Evolutionary conservation across 2,113 vertebrate species (phyloP), one percentile per base, ranked within the genome.

Genomic region (Peromyscus leucopus): DNA sequence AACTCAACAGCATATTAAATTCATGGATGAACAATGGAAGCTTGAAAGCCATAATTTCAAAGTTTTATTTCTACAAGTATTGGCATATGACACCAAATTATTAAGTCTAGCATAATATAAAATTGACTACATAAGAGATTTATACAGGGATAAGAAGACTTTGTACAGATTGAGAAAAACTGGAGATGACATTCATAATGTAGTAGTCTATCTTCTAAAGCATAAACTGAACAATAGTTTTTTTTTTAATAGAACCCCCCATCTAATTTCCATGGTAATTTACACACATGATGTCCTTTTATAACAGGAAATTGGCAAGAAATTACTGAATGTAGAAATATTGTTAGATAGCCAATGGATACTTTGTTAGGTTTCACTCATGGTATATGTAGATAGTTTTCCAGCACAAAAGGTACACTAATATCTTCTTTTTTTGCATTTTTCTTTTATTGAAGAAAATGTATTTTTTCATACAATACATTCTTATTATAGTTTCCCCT

Each of bases 11-110:
- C 76, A 95, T 96, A 94, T 97, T 98, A 96, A 96, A 97, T 89
- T 96, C 87, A 96, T 87, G 89, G 78, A 93, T 80, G 78, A 97
- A 97, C 82, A 96, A 97, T 95, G 42, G 61, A 90, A 93, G 80
- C 36, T 26, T 93, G 94, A 97, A 97, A 97, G 69, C 82, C 95
- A 84, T 96, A 95, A 97, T 97, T 97, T 97, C 42, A 95, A 84
- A 88, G 89, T 91, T 97, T 97, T 96, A 91, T 88, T 96, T 94
- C 92, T 97, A 69, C 57, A 96, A 74, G 7, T 95, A 96, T 89
- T 97, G 94, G 57, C 55, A 93, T 61, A 96, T 89, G 91, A 95
- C 74, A 94, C 57, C 21, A 91, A 96, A 94, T 96, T 97, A 93
- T 89, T 96, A 97, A 96, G 74, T 97, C 80, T 89, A 96, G 67